These are phyloP conservation scores for Cyphomyrmex costatus DNA, from an alignment of 1,140 invertebrate genomes.

Conservation along the genomic window DNA sequence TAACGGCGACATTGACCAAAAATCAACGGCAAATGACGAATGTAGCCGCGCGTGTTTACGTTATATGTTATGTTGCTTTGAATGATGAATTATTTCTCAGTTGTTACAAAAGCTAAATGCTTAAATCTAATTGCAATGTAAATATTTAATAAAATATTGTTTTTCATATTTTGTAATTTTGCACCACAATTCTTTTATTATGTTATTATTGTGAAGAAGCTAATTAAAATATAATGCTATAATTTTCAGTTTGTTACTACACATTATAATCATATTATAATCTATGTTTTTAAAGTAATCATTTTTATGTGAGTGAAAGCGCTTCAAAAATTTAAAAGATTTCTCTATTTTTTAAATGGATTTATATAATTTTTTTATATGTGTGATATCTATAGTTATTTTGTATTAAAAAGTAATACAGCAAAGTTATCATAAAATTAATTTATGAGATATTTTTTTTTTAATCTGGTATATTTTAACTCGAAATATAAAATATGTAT, in stretches of 20 bases:
- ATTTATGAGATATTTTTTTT: too few species aligned
- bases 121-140: background rate
- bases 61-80: background rate
- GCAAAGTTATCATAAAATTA: too few species aligned
- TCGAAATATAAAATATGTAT: too few species aligned
- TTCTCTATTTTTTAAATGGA: too few species aligned
- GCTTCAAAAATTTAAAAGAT: too few species aligned
- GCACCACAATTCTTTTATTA: background rate
- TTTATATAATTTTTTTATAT: too few species aligned
- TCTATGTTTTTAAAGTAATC: background rate
- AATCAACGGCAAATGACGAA: slow-evolving; percentile 4
- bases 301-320: too few species aligned
- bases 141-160: background rate
- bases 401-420: too few species aligned
- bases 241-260: background rate
- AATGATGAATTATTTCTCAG: background rate
- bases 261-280: background rate
- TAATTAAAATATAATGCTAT: background rate
- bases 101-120: background rate
- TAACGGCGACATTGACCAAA: slow-evolving; percentile 24
- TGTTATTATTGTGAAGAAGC: background rate
- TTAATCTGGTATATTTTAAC: too few species aligned
- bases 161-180: background rate
- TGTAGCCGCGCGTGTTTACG: background rate
- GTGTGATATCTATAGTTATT: too few species aligned